Evolutionary conservation across 2,113 vertebrate genomes (phyloP).

Genomic region (Puntigrus tetrazona): DNA sequence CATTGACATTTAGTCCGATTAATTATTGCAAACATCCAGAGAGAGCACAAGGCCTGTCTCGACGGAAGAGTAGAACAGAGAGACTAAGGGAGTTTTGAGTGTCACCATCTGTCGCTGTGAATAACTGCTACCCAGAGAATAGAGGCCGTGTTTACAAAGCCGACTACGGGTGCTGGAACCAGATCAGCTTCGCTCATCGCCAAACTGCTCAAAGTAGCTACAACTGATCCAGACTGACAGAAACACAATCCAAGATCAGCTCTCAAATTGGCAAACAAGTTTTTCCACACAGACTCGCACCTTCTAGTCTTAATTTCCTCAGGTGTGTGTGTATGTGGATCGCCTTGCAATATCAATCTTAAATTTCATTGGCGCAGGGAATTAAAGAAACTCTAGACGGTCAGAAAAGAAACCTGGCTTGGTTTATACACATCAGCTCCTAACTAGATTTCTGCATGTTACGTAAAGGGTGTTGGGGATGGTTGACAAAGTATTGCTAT

Average conservation of each 20-base stretch:
- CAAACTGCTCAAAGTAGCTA: slow-evolving; percentile 22
- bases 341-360: slow-evolving; percentile 11
- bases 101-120: slow-evolving; percentile 24
- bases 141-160: slow-evolving; percentile 24
- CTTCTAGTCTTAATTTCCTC: slow-evolving; percentile 9
- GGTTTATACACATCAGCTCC: neutral
- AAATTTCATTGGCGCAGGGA: neutral
- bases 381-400: slow-evolving; percentile 11
- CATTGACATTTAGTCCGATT: slow-evolving; percentile 75
- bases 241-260: slow-evolving; percentile 24
- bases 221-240: slow-evolving; percentile 7
- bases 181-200: neutral
- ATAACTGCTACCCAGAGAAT: slow-evolving; percentile 35
- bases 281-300: neutral
- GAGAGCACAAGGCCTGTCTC: slow-evolving; percentile 3
- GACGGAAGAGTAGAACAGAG: neutral
- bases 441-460: neutral
- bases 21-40: slow-evolving; percentile 68
- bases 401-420: neutral
- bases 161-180: neutral
- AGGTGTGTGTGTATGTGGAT: slow-evolving; percentile 13
- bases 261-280: neutral
- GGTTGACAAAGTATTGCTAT: too few relatives aligned
- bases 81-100: slow-evolving; percentile 18
- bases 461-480: neutral